Evolutionary conservation across 2,888 invertebrate genomes (phyloP), one percentile per base, ranked within the genome.

Genomic region (Acronicta psi): DNA sequence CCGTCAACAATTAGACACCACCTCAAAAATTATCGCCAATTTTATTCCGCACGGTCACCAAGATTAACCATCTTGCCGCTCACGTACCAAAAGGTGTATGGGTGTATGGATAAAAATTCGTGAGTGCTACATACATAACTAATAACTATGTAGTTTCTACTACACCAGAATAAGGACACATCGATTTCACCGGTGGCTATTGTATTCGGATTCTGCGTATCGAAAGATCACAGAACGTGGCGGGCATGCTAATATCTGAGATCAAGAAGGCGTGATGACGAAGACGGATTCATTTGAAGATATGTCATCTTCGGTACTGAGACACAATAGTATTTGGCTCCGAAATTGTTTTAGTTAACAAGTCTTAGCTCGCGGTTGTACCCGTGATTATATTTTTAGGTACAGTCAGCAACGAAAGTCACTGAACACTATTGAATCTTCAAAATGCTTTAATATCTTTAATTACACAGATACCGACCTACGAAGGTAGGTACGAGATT

Each of bases 191-290:
- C 80, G 44, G 37, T 46, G 57, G 62, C 88, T 83, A 91, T 91
- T 91, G 91, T 90, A 84, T 86, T 81, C 85, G 89, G 92, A 91
- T 92, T 92, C 92, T 92, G 91, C 82, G 92, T 91, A 92, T 89
- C 89, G 80, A 84, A 82, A 91, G 92, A 91, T 92, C 90, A 87
- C 64, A 49, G 59, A 57, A 69, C 68, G 74, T 53, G 53, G 16
- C 31, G 38, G 34, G 91, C 79, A 90, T 91, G 84, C 75, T 84
- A 86, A 91, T 82, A 45, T 89, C 81, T 49, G 34, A 42, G 52
- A 47, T 65, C 70, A 66, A 65, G 54, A 60, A 70, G 62, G 49
- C 38, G 42, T 65, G 63, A 62, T 76, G 69, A 72, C 69, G 69
- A 63, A 59, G 54, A 57, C 49, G 51, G 52, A 46, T 69, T 68